Evolutionary conservation across 2,797 vertebrate species (phyloP).

Genomic region (Chelonia mydas): DNA sequence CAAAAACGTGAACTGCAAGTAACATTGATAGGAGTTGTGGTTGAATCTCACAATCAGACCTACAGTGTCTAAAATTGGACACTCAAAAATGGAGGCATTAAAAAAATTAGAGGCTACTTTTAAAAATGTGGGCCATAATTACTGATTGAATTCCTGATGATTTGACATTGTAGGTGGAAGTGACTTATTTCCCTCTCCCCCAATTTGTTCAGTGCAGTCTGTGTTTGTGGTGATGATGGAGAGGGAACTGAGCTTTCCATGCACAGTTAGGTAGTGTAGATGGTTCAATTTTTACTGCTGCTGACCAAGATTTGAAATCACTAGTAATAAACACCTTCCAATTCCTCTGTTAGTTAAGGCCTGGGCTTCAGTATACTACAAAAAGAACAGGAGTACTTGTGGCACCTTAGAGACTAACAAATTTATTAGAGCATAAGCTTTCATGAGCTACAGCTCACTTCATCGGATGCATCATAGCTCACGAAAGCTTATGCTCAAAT

Average conservation of each 20-base stretch:
- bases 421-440: too few species aligned
- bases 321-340: constrained; percentile 19
- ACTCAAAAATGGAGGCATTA: background rate
- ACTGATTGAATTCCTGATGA: background rate
- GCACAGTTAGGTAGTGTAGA: background rate
- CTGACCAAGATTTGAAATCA: constrained; percentile 35
- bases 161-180: background rate
- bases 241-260: background rate
- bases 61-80: background rate
- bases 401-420: too few species aligned
- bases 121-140: background rate
- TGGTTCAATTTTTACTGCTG: constrained; percentile 5
- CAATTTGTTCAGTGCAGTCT: background rate
- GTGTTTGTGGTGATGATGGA: background rate
- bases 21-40: background rate
- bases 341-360: background rate
- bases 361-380: background rate
- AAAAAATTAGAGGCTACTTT: background rate
- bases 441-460: too few species aligned
- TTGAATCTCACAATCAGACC: background rate
- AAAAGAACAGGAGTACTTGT: too few species aligned
- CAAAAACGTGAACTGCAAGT: background rate
- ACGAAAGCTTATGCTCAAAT: too few species aligned
- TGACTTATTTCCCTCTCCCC: background rate
- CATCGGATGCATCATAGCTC: too few species aligned